Evolutionary conservation across 2,113 vertebrate genomes (phyloP).

Genomic region (Oncorhynchus tshawytscha): DNA sequence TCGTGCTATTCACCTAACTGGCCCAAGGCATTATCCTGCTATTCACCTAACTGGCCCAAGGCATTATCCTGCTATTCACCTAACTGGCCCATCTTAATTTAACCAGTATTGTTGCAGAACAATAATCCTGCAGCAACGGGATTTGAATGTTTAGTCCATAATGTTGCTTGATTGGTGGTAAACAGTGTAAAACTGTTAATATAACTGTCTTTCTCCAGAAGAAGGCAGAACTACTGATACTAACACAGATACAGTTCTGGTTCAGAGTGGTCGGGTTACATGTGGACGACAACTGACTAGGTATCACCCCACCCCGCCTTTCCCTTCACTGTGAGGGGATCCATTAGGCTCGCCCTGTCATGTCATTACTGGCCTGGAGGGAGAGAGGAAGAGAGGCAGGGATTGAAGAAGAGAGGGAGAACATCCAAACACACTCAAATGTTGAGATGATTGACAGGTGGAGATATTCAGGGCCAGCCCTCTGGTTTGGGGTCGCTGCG

Average conservation of each 20-base stretch:
- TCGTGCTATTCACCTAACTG: too few species aligned
- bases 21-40: too few species aligned
- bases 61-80: too few species aligned
- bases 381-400: background rate
- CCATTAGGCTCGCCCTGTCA: background rate
- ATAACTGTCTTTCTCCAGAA: background rate
- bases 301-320: too few species aligned
- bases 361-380: background rate
- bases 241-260: background rate
- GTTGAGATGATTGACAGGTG: constrained; percentile 58
- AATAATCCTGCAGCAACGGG: too few species aligned
- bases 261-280: too few species aligned
- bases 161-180: background rate
- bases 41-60: too few species aligned
- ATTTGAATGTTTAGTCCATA: too few species aligned
- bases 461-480: constrained; percentile 49
- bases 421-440: constrained; percentile 2
- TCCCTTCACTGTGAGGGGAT: background rate
- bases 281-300: too few species aligned
- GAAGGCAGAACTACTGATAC: background rate
- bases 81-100: too few species aligned
- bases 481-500: constrained; percentile 50
- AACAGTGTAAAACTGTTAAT: background rate
- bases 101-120: too few species aligned
- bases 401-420: background rate